These are phyloP conservation scores for Drosophila robusta DNA, from an alignment of 2,888 invertebrate species.

Conservation along the genomic window DNA sequence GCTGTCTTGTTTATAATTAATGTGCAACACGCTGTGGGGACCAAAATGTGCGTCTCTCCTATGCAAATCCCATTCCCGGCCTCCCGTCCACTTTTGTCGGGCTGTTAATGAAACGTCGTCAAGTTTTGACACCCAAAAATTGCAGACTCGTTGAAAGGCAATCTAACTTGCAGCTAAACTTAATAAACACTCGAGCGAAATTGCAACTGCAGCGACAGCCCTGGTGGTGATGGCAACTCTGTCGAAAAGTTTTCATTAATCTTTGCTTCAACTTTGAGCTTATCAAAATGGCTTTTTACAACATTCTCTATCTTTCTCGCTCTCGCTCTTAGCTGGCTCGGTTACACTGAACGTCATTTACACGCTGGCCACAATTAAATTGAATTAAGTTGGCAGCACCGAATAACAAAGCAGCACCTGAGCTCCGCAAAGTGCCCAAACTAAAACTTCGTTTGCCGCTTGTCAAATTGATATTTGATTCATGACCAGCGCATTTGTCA, in stretches of 20 bases:
- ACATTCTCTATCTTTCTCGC: neutral
- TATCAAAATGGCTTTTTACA: constrained; percentile 46
- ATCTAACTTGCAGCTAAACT: constrained; percentile 74
- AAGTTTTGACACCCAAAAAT: constrained; percentile 68
- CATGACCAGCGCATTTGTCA: constrained; percentile 82
- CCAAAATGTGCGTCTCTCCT: constrained; percentile 22
- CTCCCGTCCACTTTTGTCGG: constrained; percentile 24
- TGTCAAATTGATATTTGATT: constrained; percentile 84
- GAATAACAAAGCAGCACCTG: constrained; percentile 58
- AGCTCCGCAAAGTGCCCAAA: constrained; percentile 18
- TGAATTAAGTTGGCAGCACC: constrained; percentile 66
- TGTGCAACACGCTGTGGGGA: constrained; percentile 58
- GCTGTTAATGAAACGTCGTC: constrained; percentile 73
- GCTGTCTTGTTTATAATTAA: constrained; percentile 73
- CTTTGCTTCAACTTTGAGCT: constrained; percentile 64
- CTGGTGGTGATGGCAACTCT: neutral
- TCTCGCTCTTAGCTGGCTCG: too few species aligned
- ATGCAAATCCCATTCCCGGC: constrained; percentile 46
- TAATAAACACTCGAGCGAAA: constrained; percentile 56
- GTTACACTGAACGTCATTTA: constrained; percentile 61
- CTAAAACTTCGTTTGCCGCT: constrained; percentile 58
- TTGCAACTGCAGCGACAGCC: constrained; percentile 57
- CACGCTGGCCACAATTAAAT: constrained; percentile 78
- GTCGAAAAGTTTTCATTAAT: constrained; percentile 72
- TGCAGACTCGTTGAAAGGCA: constrained; percentile 58